Evolutionary conservation across 2,113 vertebrate genomes (phyloP), one percentile per base, ranked within the genome.

Genomic region (Apus apus): DNA sequence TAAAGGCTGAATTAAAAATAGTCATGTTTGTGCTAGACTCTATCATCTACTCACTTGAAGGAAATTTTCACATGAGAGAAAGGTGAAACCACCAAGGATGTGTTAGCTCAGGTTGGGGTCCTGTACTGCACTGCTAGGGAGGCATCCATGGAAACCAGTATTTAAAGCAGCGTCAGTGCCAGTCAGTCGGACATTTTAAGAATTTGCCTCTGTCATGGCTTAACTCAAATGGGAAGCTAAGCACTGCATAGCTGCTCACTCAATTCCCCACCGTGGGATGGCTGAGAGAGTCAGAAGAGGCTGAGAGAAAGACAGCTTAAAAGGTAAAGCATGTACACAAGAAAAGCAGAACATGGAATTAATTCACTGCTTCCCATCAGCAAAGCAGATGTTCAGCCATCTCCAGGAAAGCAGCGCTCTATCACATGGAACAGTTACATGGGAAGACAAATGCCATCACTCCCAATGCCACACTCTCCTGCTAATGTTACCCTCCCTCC

Each of bases 391-490:
- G n/a, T 45, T 76, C 30, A 80, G n/a, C 4, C 9, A 32, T 34
- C 5, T 13, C n/a, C 13, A 2, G 1, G 53, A 76, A 25, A 80
- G 6, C 6, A 25, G 22, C 13, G 58, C 5, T 58, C 3, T 15
- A 57, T 20, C 68, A 38, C 1, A 2, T 1, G 0, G 61, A 60
- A 29, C 2, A 0, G 11, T 13, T 22, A 11, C 32, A 32, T 68
- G 4, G 17, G 27, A 80, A 87, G 15, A 27, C 11, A 56, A 70
- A 77, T 0, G 1, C 6, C 4, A 45, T 60, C 30, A 3, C 8
- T 46, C 29, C 12, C 12, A 30, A n/a, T 9, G 22, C 26, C 25
- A 29, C 0, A 0, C 20, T 4, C 9, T 83, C 15, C 14, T 71
- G 22, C 9, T 68, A 36, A 36, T 4, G 4, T 53, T 30, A 16